phyloP scores from a whole-genome alignment of 2,113 vertebrate genomes.

The Rhagologus leucostigma region DNA sequence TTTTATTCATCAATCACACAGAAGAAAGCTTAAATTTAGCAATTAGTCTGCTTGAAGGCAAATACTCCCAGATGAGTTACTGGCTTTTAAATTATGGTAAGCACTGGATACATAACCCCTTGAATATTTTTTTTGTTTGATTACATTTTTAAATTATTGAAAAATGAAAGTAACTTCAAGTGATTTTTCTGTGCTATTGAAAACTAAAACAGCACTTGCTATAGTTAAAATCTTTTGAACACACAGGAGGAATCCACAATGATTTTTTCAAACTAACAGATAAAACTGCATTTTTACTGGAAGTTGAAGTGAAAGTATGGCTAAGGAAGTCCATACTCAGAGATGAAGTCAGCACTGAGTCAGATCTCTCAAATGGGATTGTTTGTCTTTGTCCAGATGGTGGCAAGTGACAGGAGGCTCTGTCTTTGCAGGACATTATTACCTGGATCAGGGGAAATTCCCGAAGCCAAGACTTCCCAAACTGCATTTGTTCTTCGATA shows the following conservation, averaged over 20 bases:
- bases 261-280: not conserved
- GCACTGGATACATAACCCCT: not conserved
- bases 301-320: not conserved
- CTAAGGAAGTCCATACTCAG: not conserved
- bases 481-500: not conserved
- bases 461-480: not conserved
- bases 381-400: not conserved
- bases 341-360: not conserved
- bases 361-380: not conserved
- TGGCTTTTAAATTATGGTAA: not conserved
- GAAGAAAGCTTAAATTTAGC: not conserved
- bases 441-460: not conserved
- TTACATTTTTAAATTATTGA: not conserved
- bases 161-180: not conserved
- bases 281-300: not conserved
- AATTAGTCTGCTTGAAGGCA: not conserved
- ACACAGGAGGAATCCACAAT: not conserved
- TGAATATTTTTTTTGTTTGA: not conserved
- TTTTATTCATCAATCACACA: not conserved
- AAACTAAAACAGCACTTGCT: not conserved
- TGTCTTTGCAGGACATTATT: not conserved
- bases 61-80: not conserved
- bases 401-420: not conserved
- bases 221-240: not conserved
- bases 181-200: not conserved